phyloP scores from a whole-genome alignment of 1,140 invertebrate genomes.

The Habropoda laboriosa region DNA sequence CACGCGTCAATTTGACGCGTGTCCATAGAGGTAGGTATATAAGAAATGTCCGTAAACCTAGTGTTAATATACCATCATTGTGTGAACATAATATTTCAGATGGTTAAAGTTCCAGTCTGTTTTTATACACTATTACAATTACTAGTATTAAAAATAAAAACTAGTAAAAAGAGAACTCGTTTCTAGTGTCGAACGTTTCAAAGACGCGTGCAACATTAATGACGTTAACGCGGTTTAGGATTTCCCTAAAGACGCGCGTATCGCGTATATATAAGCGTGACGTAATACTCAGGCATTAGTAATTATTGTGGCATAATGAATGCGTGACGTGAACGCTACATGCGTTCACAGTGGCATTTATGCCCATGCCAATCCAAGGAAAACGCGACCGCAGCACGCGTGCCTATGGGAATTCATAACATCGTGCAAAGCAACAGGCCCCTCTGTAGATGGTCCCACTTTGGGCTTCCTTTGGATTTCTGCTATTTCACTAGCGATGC shows the following conservation, averaged over 20 bases:
- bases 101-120: too few relatives aligned
- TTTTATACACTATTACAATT: neutral
- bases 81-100: too few relatives aligned
- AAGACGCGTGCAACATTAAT: slow-evolving; percentile 13
- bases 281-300: slow-evolving; percentile 46
- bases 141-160: neutral
- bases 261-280: slow-evolving; percentile 39
- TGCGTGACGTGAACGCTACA: neutral
- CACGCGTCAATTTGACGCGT: too few relatives aligned
- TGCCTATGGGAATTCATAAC: slow-evolving; percentile 47
- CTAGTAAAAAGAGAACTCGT: neutral
- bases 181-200: neutral
- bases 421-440: slow-evolving; percentile 19
- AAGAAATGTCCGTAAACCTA: too few relatives aligned
- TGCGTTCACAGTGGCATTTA: neutral
- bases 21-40: too few relatives aligned
- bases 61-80: too few relatives aligned
- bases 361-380: slow-evolving; percentile 11
- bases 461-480: slow-evolving; percentile 39
- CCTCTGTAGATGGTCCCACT: neutral
- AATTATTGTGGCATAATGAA: slow-evolving; percentile 53
- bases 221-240: slow-evolving; percentile 40
- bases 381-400: too few relatives aligned
- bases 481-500: slow-evolving; percentile 27
- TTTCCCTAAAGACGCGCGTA: slow-evolving; percentile 44